Percentiles rank a stretch among this genome's conserved stretches.
Conservation (phyloP, 1,140 invertebrate species). For the Acyrthosiphon pisum region DNA sequence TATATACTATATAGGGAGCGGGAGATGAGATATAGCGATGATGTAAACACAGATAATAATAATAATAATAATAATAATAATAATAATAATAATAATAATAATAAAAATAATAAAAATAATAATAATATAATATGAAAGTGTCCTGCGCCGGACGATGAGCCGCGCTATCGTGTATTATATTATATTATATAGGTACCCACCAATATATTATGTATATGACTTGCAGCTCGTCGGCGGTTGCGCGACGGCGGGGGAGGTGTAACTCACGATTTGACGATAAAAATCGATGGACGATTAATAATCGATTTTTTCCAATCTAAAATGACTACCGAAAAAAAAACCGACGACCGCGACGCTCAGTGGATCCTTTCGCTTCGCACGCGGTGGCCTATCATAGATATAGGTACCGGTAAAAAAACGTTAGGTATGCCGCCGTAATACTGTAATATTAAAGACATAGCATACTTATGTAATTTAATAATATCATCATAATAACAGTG, state of each 20-base stretch:
- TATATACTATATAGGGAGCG: too few relatives aligned
- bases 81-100: background rate
- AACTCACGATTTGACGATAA: constrained; percentile 19
- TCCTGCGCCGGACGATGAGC: background rate
- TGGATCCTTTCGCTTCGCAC: background rate
- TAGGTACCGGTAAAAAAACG: background rate
- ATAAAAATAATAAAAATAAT: background rate
- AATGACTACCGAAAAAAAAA: constrained; percentile 14
- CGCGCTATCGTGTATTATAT: too few relatives aligned
- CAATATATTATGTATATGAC: background rate
- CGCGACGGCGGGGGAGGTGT: background rate
- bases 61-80: background rate
- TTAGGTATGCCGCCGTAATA: background rate
- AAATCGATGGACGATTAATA: background rate
- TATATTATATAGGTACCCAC: background rate
- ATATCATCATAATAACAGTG: too few relatives aligned
- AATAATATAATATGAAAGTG: constrained; percentile 18
- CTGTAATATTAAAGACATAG: background rate
- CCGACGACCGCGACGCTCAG: background rate
- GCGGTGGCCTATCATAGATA: background rate
- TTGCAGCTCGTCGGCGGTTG: background rate
- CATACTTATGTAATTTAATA: too few relatives aligned
- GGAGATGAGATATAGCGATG: background rate
- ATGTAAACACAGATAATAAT: background rate
- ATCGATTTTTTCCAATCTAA: background rate